Percentiles rank a stretch among this genome's conserved stretches.
Evolutionary conservation across 2,888 invertebrate species (phyloP).

Genomic region (Nudaria mundana): DNA sequence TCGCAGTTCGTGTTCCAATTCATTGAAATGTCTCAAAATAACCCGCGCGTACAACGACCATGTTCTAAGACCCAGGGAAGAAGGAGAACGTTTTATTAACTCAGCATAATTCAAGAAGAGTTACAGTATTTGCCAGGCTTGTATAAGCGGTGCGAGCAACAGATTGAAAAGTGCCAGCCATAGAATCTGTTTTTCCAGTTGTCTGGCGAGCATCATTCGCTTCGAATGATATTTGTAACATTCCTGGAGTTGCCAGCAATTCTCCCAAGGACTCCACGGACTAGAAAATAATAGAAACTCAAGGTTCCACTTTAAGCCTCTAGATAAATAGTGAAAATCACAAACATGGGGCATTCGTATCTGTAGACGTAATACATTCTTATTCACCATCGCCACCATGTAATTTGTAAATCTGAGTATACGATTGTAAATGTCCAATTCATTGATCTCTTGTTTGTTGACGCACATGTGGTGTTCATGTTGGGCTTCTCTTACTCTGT

Average conservation of each 20-base stretch:
- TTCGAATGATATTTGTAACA: constrained; percentile 93
- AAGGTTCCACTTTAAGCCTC: constrained; percentile 93
- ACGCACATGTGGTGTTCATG: constrained; percentile 98
- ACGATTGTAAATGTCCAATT: constrained; percentile 98
- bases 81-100: constrained; percentile 93
- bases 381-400: constrained; percentile 98
- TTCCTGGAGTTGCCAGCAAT: constrained; percentile 96
- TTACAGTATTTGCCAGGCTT: constrained; percentile 96
- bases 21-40: constrained; percentile 98
- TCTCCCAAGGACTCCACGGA: constrained; percentile 97
- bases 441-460: constrained; percentile 96
- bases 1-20: constrained; percentile 97
- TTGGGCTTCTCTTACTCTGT: constrained; percentile 93
- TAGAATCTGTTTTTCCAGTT: constrained; percentile 86
- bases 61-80: constrained; percentile 90
- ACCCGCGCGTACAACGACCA: constrained; percentile 96
- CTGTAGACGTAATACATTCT: constrained; percentile 93
- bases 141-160: constrained; percentile 91
- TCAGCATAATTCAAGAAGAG: constrained; percentile 96
- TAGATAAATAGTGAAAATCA: constrained; percentile 92
- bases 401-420: constrained; percentile 98
- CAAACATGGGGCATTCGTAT: constrained; percentile 91
- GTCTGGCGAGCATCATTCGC: constrained; percentile 88
- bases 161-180: constrained; percentile 92
- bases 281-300: constrained; percentile 96